Evolutionary conservation across 2,888 invertebrate genomes (phyloP).

Genomic region (Scaptomyza polygonia): DNA sequence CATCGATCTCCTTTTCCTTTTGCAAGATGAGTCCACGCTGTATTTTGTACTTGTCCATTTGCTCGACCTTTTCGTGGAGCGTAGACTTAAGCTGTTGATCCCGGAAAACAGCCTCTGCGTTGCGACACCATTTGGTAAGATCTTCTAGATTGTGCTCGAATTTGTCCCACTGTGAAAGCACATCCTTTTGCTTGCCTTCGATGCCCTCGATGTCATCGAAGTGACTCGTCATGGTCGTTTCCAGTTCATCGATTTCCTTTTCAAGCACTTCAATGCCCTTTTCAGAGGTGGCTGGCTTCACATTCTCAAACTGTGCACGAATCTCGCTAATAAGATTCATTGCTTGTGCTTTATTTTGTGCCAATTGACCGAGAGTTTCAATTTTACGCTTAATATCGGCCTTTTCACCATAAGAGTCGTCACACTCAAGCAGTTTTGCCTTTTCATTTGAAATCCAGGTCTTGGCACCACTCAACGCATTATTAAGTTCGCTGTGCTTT

Average conservation of each 20-base stretch:
- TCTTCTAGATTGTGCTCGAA: conserved; percentile 93
- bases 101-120: conserved; percentile 92
- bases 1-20: conserved; percentile 94
- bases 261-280: conserved; percentile 90
- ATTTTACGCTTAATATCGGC: conserved; percentile 91
- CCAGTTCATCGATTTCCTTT: conserved; percentile 89
- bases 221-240: conserved; percentile 88
- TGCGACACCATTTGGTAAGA: conserved; percentile 94
- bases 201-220: conserved; percentile 88
- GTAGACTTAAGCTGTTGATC: conserved; percentile 93
- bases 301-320: conserved; percentile 87
- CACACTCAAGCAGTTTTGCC: conserved; percentile 91
- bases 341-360: conserved; percentile 88
- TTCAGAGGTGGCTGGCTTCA: conserved; percentile 92
- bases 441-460: conserved; percentile 93
- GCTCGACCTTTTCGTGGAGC: conserved; percentile 91
- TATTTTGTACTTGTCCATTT: conserved; percentile 89
- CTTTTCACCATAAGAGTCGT: conserved; percentile 93
- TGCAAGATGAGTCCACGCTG: conserved; percentile 90
- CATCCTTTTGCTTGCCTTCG: conserved; percentile 90
- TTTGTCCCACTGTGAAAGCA: conserved; percentile 92
- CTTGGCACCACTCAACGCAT: conserved; percentile 90
- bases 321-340: conserved; percentile 88
- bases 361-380: conserved; percentile 87
- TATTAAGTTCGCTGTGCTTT: conserved; percentile 92